These are phyloP conservation scores for Umimayanthus kanabou DNA, from an alignment of 92 coral and sea anemone genomes.

Conservation along the genomic window DNA sequence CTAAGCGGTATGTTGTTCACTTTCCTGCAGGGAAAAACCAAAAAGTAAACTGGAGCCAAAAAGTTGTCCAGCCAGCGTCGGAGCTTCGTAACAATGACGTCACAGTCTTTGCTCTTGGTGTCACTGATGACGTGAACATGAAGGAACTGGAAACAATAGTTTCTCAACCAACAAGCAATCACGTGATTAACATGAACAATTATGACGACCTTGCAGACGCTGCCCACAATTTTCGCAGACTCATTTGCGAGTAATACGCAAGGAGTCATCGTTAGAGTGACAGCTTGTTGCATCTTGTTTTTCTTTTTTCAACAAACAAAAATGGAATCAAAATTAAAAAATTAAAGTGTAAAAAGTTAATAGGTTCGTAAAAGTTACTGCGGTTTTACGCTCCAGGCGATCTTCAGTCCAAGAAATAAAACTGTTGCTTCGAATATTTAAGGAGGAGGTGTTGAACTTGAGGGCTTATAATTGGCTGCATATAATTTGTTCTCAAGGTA, in stretches of 20 bases:
- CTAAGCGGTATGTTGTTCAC: neutral
- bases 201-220: constrained; percentile 10
- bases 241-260: neutral
- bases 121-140: constrained; percentile 26
- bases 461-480: no score
- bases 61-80: neutral
- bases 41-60: constrained; percentile 13
- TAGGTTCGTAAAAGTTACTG: no score
- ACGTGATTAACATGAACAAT: constrained; percentile 19
- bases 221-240: constrained; percentile 18
- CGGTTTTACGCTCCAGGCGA: no score
- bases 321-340: no score
- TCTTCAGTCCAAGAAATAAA: no score
- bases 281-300: neutral
- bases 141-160: constrained; percentile 30
- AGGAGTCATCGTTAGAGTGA: neutral
- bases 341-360: no score
- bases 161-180: constrained; percentile 10
- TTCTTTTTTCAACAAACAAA: neutral
- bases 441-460: no score
- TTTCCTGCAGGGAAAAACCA: constrained; percentile 6
- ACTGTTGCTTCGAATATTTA: no score
- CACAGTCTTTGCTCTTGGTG: constrained; percentile 25
- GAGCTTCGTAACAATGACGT: constrained; percentile 26
- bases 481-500: no score